A percentile compares a stretch with the other conserved stretches of the same genome.
Evolutionary conservation across 2,113 vertebrate species (phyloP).

Genomic region (Anoplopoma fimbria): DNA sequence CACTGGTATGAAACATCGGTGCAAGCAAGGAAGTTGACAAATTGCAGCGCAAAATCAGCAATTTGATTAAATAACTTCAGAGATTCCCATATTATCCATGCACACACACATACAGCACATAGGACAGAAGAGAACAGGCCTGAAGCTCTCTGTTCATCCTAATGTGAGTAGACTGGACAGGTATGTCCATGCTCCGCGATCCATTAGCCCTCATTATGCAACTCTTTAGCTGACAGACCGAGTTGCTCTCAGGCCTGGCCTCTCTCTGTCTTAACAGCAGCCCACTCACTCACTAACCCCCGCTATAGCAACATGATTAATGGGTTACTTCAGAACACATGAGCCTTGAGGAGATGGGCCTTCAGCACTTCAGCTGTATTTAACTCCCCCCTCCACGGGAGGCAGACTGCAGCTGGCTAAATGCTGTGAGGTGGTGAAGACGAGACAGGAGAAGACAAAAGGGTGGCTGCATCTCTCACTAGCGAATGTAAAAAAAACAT

Average conservation of each 20-base stretch:
- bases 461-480: not conserved
- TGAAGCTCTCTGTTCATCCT: conserved; percentile 29
- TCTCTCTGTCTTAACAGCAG: conserved; percentile 27
- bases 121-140: conserved; percentile 12
- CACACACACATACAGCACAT: not conserved
- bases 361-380: conserved; percentile 37
- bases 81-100: not conserved
- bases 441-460: not conserved
- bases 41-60: conserved; percentile 7
- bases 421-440: not conserved
- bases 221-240: conserved; percentile 38
- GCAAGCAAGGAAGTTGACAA: not conserved
- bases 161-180: conserved; percentile 56
- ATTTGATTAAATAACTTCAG: conserved; percentile 3
- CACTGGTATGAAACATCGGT: not conserved
- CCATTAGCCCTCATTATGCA: conserved; percentile 64
- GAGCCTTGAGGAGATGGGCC: conserved; percentile 19
- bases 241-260: conserved; percentile 36
- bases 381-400: conserved; percentile 30
- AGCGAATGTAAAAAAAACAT: not conserved
- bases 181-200: conserved; percentile 46
- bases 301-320: conserved; percentile 54
- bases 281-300: conserved; percentile 34
- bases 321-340: conserved; percentile 48
- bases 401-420: conserved; percentile 21